Base-by-base conservation (phyloP, 1,140 invertebrate genomes). In the Wiebesia pumilae region DNA sequence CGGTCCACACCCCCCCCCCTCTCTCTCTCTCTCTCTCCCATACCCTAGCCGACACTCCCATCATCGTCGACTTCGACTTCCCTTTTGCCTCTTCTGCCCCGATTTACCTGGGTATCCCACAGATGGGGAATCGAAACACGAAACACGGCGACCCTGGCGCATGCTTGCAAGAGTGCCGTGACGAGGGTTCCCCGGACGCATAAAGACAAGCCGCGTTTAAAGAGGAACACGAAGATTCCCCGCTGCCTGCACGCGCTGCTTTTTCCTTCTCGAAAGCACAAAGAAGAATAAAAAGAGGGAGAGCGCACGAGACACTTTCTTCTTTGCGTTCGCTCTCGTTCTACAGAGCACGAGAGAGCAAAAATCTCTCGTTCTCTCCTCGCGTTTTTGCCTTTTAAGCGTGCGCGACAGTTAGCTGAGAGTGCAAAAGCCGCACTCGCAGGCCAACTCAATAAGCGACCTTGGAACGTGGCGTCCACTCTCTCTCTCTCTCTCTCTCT, bases 41-140 rank as follows among this genome's bases (percentile, higher is more conserved):
- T 51, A 51, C 40, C 43, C n/a, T 24, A 12, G 4, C 3, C 9
- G 0, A 14, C 65, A 33, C 77, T 83, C 43, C 85, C 78, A 87
- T 47, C 51, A 24, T 88, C 73, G 21, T n/a, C 79, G 38, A 21
- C 62, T 30, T 19, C 33, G 84, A 40, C 58, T 51, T 71, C 47
- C 35, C 67, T 84, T 77, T 47, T 33, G 51, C 38, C 65, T 75
- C 69, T 30, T 33, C 16, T 58, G 30, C 58, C 38, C 43, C 33
- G 21, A 3, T 16, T 51, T 47, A 82, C 81, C 67, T 35, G 80
- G 43, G 75, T 38, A 73, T 78, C 77, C 85, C 88, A 67, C 88
- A 91, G 89, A 90, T 91, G 89, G 87, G 89, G 88, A 91, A 92
- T 92, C 91, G 91, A 91, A 91, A 90, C 90, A 43, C 91, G 91